phyloP scores from a whole-genome alignment of 2,888 invertebrate genomes.

The Xanthia togata region DNA sequence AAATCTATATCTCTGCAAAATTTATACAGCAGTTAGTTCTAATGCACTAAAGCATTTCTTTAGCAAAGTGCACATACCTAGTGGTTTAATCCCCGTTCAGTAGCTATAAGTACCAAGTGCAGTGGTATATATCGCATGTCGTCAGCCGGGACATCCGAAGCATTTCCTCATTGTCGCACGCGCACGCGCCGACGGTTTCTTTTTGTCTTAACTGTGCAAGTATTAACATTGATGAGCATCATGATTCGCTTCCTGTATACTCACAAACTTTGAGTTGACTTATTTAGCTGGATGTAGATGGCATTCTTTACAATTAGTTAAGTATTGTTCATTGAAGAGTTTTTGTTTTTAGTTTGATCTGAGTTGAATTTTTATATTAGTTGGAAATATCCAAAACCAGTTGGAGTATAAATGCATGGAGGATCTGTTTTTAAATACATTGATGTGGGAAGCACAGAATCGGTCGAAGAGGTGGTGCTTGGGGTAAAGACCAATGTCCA shows the following conservation, averaged over 20 bases:
- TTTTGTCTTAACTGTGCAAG: slow-evolving; percentile 73
- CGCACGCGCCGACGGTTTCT: slow-evolving; percentile 71
- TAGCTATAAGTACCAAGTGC: slow-evolving; percentile 12
- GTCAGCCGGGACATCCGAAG: slow-evolving; percentile 74
- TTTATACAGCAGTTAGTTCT: slow-evolving; percentile 9
- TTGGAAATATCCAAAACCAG: background rate
- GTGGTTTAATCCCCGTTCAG: slow-evolving; percentile 21
- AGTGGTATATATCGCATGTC: slow-evolving; percentile 62
- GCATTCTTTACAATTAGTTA: slow-evolving; percentile 38
- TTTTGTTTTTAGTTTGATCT: background rate
- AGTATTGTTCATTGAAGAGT: slow-evolving; percentile 1
- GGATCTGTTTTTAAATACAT: background rate
- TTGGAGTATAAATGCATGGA: background rate
- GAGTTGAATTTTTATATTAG: slow-evolving; percentile 6
- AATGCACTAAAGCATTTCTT: slow-evolving; percentile 27
- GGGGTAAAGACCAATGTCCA: too few species aligned
- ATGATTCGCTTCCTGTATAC: slow-evolving; percentile 65
- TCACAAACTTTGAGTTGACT: slow-evolving; percentile 45
- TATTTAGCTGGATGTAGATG: slow-evolving; percentile 34
- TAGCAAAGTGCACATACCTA: slow-evolving; percentile 8
- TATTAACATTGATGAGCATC: slow-evolving; percentile 71
- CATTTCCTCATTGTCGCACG: slow-evolving; percentile 83
- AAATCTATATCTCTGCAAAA: slow-evolving; percentile 7
- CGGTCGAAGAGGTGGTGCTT: too few species aligned
- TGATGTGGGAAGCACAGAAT: too few species aligned